Evolutionary conservation across 37 sponge, comb jelly and placozoan species (phyloP).

Genomic region (Eunapius fragilis): DNA sequence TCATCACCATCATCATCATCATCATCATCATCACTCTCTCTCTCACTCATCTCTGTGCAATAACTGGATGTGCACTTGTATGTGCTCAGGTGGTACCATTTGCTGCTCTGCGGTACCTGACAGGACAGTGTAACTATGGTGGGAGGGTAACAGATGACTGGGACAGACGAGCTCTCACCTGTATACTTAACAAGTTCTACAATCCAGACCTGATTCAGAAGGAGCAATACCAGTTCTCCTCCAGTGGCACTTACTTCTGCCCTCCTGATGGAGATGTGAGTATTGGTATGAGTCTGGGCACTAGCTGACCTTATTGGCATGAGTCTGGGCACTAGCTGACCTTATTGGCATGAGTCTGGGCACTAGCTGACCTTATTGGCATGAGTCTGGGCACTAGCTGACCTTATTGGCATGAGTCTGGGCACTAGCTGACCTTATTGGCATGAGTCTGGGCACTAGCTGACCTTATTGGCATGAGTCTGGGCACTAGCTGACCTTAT

Average conservation of each 20-base stretch:
- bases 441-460: too few species aligned
- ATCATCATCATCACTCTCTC: too few species aligned
- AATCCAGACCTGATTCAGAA: constrained; percentile 67
- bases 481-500: too few species aligned
- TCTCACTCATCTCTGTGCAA: too few species aligned
- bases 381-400: too few species aligned
- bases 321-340: not conserved
- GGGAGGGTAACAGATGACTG: constrained; percentile 99
- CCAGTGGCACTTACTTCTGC: constrained; percentile 89
- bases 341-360: too few species aligned
- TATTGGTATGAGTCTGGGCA: not conserved
- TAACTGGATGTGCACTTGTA: not conserved
- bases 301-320: not conserved
- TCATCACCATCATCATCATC: too few species aligned
- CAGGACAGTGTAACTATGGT: constrained; percentile 99
- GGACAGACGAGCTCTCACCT: constrained; percentile 92
- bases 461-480: too few species aligned
- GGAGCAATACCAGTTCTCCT: constrained; percentile 81
- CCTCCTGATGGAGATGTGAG: constrained; percentile 94
- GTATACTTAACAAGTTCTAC: constrained; percentile 98
- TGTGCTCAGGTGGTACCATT: constrained; percentile 85
- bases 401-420: too few species aligned
- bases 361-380: too few species aligned
- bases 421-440: too few species aligned
- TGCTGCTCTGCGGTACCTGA: constrained; percentile 92